phyloP scores from a whole-genome alignment of 2,113 vertebrate species.

The Rhagologus leucostigma region DNA sequence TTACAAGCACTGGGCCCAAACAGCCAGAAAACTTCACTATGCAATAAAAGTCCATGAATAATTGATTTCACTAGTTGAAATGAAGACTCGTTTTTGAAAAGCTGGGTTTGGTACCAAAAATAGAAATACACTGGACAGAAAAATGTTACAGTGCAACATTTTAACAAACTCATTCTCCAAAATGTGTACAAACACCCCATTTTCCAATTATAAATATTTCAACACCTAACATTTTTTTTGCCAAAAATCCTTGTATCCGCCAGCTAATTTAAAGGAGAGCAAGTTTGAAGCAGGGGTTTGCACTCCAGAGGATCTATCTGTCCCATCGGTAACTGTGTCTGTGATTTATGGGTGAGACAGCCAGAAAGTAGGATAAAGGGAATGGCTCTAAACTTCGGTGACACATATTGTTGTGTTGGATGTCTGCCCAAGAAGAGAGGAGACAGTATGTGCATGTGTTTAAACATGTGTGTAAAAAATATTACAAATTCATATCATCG shows the following conservation, averaged over 20 bases:
- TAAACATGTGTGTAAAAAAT: background rate
- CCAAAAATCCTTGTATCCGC: background rate
- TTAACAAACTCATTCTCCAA: background rate
- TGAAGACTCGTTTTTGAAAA: background rate
- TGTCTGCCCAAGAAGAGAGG: background rate
- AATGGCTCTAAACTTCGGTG: background rate
- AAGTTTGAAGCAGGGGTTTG: background rate
- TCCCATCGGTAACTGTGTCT: background rate
- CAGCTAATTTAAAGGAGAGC: background rate
- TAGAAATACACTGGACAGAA: background rate
- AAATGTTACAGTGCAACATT: background rate
- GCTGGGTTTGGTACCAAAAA: background rate
- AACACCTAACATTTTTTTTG: background rate
- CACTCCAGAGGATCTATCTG: background rate
- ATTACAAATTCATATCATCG: rapidly evolving
- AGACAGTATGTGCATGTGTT: background rate
- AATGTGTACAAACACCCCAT: background rate
- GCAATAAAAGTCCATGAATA: constrained; percentile 35
- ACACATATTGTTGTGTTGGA: background rate
- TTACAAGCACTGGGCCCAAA: background rate
- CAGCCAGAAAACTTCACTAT: constrained; percentile 1
- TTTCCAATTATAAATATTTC: background rate
- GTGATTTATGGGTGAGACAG: background rate
- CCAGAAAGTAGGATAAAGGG: constrained; percentile 8
- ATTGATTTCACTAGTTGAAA: constrained; percentile 25